These are phyloP conservation scores for Lycodopsis pacificus DNA, from an alignment of 2,797 vertebrate genomes.

Conservation along the genomic window DNA sequence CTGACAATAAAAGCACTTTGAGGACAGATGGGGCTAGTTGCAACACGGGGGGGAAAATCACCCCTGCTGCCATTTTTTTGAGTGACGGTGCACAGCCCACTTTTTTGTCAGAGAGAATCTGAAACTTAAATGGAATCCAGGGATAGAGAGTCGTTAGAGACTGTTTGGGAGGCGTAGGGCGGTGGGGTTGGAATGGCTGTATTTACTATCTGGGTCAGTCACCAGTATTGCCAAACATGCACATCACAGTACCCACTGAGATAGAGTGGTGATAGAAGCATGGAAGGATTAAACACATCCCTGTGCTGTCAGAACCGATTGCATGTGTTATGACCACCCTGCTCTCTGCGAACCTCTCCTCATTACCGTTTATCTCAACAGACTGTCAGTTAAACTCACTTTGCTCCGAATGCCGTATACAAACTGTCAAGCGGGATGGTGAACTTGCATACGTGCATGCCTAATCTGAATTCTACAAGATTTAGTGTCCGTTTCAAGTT, in stretches of 20 bases:
- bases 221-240: constrained; percentile 50
- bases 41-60: constrained; percentile 13
- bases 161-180: background rate
- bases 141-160: constrained; percentile 42
- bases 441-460: constrained; percentile 44
- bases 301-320: constrained; percentile 66
- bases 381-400: constrained; percentile 70
- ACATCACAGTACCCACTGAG: constrained; percentile 65
- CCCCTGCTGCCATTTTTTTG: constrained; percentile 35
- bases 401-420: constrained; percentile 69
- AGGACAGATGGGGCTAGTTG: constrained; percentile 10
- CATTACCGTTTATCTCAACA: constrained; percentile 74
- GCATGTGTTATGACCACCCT: constrained; percentile 73
- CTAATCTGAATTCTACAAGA: constrained; percentile 44
- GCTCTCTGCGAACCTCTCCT: constrained; percentile 66
- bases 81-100: background rate
- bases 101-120: constrained; percentile 51
- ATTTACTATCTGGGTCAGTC: constrained; percentile 76
- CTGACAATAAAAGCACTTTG: constrained; percentile 48
- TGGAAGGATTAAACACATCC: constrained; percentile 72
- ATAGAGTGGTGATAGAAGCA: constrained; percentile 75
- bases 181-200: constrained; percentile 51
- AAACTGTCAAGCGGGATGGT: constrained; percentile 64
- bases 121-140: constrained; percentile 66
- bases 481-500: constrained; percentile 51